Base-by-base conservation (phyloP, 2,113 vertebrate genomes). In the Sphyrna mokarran region DNA sequence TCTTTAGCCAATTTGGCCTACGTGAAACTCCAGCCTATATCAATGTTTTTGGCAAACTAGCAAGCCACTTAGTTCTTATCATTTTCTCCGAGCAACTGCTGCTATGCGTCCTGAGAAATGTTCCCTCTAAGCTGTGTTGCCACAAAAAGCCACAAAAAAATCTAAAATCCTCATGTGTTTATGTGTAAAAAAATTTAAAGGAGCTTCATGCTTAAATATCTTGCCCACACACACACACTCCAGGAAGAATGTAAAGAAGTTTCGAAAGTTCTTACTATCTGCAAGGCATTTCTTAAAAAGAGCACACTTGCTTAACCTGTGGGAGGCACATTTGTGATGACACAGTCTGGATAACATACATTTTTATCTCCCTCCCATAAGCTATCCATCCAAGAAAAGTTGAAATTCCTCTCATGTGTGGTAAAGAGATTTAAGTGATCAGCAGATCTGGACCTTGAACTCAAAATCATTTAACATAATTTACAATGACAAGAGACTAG, bases 401-500 rank as follows among this genome's bases (percentile, higher is more conserved):
- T 95, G 23, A 29, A 95, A 95, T 72, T 95, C 22, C 33, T 95
- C 43, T 16, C 69, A 29, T 72, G 68, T 72, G 29, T 76, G 26
- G 69, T 72, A 20, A 2, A 95, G 29, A 72, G 37, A 37, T 76
- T 72, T 95, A 43, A 76, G 94, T 95, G 37, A 95, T 40, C 70
- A 22, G 18, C 69, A 76, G 40, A 5, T 26, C 40, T 72, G 43
- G 68, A 54, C 94, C 94, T 95, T 95, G 94, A 95, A 95, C 94
- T 68, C 54, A 40, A 95, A 72, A 54, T 69, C 66, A 22, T 95
- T 23, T 13, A 95, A 76, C 43, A 95, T 43, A 29, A 95, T 95
- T 95, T 33, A 76, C 94, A 76, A 95, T 95, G 94, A 95, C 94
- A 95, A 70, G 5, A 66, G 37, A 95, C 37, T 76, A 23, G 94